phyloP scores from a whole-genome alignment of 2,113 vertebrate species.

The Hippocampus abdominalis region DNA sequence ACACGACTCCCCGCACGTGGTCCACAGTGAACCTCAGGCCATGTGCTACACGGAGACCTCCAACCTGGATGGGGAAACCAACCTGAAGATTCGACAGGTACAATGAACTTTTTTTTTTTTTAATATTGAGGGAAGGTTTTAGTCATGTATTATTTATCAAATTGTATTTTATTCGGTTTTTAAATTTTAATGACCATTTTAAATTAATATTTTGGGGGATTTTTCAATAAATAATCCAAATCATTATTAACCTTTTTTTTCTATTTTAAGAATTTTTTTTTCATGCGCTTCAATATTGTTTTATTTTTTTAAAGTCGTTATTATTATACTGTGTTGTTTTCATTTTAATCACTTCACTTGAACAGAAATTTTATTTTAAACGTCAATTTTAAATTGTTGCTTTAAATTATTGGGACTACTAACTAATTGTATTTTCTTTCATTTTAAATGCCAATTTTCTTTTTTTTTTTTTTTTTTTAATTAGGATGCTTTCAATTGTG shows the following conservation, averaged over 20 bases:
- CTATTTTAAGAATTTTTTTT: not conserved
- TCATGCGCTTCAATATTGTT: not conserved
- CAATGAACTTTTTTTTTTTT: not conserved
- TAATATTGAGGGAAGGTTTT: too few relatives aligned
- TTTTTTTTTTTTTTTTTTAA: not conserved
- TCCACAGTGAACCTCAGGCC: conserved; percentile 91
- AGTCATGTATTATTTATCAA: too few relatives aligned
- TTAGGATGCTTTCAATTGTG: not conserved
- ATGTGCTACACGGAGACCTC: conserved; percentile 99
- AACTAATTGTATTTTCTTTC: not conserved
- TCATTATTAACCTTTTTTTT: not conserved
- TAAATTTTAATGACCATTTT: not conserved
- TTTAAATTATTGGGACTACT: too few relatives aligned
- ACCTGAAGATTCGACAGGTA: conserved; percentile 98
- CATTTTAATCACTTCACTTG: not conserved
- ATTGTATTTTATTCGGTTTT: too few relatives aligned
- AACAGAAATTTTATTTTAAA: not conserved
- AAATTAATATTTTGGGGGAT: not conserved
- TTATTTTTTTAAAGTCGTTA: not conserved
- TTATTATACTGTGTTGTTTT: not conserved
- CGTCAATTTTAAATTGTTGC: not conserved
- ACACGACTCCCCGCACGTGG: not conserved
- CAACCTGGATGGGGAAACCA: conserved; percentile 97
- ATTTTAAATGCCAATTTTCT: not conserved
- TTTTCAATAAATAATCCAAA: too few relatives aligned